Evolutionary conservation across 2,888 invertebrate genomes (phyloP).

Genomic region (Ferrisia virgata): DNA sequence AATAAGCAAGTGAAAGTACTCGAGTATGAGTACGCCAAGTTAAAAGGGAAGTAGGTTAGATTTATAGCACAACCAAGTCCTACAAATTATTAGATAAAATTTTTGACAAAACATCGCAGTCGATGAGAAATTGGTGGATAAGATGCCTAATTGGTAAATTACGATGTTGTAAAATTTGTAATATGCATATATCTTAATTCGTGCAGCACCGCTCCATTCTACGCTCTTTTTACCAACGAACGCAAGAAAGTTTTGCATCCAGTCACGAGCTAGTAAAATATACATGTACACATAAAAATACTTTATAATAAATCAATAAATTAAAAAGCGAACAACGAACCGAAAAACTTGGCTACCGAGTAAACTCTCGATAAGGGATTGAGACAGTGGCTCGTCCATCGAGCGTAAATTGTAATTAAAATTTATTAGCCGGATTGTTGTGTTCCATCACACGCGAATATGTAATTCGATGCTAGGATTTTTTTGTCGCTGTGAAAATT

Average conservation of each 20-base stretch:
- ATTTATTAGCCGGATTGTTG: neutral
- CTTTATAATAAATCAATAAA: constrained; percentile 12
- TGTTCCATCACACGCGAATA: neutral
- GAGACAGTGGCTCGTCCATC: neutral
- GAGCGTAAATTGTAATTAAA: constrained; percentile 7
- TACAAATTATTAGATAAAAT: constrained; percentile 19
- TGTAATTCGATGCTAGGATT: neutral
- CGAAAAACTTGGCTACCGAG: neutral
- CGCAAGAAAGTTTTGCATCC: neutral
- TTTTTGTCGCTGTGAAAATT: neutral
- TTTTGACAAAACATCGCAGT: neutral
- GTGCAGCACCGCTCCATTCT: too few species aligned
- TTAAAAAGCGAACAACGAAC: neutral
- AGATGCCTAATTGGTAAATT: neutral
- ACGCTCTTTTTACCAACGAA: too few species aligned
- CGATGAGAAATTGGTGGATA: neutral
- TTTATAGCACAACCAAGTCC: neutral
- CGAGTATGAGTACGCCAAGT: neutral
- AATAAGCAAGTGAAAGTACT: neutral
- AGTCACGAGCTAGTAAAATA: neutral
- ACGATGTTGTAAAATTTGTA: neutral
- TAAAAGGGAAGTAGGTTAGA: neutral
- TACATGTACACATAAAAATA: neutral
- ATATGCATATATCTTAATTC: constrained; percentile 12
- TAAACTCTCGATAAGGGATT: neutral